phyloP scores from a whole-genome alignment of 1,140 invertebrate species.

The Bilobella aurantiaca region DNA sequence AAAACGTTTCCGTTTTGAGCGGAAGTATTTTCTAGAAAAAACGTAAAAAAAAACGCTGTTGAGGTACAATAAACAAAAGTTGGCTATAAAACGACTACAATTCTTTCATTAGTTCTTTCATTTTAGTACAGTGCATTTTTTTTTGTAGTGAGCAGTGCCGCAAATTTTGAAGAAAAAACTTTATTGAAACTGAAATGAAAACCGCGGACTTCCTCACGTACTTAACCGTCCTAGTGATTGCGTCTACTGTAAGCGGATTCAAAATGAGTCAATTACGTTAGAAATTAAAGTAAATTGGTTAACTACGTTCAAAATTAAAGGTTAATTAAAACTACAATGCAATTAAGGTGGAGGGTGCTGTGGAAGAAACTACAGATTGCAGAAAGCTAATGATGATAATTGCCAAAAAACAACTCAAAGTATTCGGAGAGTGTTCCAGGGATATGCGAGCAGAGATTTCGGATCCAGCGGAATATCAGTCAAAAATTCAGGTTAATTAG shows the following conservation, averaged over 20 bases:
- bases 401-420: slow-evolving; percentile 13
- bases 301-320: background rate
- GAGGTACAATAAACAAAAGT: background rate
- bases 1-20: background rate
- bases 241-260: background rate
- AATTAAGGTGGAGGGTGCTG: background rate
- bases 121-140: no score
- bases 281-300: background rate
- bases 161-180: background rate
- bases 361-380: slow-evolving; percentile 10
- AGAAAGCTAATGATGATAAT: slow-evolving; percentile 13
- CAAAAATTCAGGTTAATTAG: slow-evolving; percentile 14
- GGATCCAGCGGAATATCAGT: background rate
- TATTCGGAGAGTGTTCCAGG: slow-evolving; percentile 3
- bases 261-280: background rate
- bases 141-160: background rate
- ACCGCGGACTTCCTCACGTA: background rate
- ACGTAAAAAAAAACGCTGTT: background rate
- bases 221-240: background rate
- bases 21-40: background rate
- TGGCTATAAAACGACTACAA: background rate
- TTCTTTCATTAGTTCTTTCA: background rate
- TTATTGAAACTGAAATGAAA: background rate
- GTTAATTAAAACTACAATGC: background rate
- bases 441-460: slow-evolving; percentile 1